These are phyloP conservation scores for Malurus elegans DNA, from an alignment of 2,113 vertebrate species.

Conservation along the genomic window DNA sequence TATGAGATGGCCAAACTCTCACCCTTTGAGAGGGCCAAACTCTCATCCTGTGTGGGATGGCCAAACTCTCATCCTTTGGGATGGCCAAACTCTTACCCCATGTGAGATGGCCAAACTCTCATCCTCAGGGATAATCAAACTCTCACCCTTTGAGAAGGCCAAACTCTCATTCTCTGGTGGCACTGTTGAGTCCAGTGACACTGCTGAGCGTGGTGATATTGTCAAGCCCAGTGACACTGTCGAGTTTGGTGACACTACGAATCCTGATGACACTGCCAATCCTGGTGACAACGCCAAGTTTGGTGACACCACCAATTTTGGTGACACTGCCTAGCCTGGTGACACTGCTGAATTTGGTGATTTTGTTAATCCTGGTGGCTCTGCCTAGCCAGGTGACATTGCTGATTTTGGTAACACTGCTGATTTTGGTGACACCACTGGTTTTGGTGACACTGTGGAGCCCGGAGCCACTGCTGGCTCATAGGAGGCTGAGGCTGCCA, in stretches of 20 bases:
- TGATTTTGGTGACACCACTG: background rate
- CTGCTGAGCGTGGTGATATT: fast-evolving
- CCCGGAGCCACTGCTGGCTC: fast-evolving
- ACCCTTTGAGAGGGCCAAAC: no score
- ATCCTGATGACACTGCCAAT: fast-evolving
- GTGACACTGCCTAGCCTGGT: background rate
- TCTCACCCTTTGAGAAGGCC: fast-evolving
- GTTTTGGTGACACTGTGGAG: fast-evolving
- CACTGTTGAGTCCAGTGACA: background rate
- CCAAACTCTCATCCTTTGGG: no score
- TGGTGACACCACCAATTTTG: background rate
- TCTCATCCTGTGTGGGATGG: background rate
- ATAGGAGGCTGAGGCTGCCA: fast-evolving
- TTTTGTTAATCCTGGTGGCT: no score
- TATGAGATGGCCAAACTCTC: no score
- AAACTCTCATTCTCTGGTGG: background rate
- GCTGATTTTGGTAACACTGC: background rate
- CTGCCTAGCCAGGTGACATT: no score
- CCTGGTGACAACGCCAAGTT: no score
- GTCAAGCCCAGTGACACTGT: background rate
- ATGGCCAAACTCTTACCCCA: background rate
- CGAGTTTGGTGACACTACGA: background rate
- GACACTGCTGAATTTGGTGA: no score
- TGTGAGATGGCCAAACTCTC: background rate
- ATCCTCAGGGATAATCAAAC: background rate